Evolutionary conservation across 2,888 invertebrate genomes (phyloP), one percentile per base, ranked within the genome.

Genomic region (Mesodorylaimus sp.): DNA sequence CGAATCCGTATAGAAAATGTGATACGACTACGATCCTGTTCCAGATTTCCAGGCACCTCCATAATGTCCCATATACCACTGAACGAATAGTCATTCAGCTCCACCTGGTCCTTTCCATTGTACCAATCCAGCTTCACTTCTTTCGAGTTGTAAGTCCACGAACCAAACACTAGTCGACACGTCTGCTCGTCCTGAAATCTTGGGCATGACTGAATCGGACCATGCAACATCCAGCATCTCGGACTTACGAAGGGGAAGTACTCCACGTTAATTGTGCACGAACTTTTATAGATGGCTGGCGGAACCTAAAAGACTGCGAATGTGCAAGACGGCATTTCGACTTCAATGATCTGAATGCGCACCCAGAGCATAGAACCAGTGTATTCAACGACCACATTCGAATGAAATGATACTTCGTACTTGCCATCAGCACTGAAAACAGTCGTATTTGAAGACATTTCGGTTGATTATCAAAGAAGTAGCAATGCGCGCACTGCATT

Each of bases 141-240:
- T 68, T 89, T 88, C 19, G 88, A 88, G 64, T 89, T 89, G 69
- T 88, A 89, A 1, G 91, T 91, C 91, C 91, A 91, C 13, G 88
- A 88, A 45, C 97, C 95, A 64, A 97, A 99, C 71, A 95, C 99
- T 89, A 97, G 91, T 61, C 91, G 86, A 70, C 97, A 97, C 7
- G 83, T 84, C 75, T 97, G 97, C n/a, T n/a, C n/a, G n/a, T n/a
- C n/a, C n/a, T n/a, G n/a, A n/a, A n/a, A n/a, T n/a, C n/a, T n/a
- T n/a, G n/a, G n/a, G n/a, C n/a, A n/a, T n/a, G n/a, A n/a, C n/a
- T n/a, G n/a, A n/a, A n/a, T n/a, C n/a, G n/a, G n/a, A n/a, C n/a
- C n/a, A n/a, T n/a, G n/a, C n/a, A n/a, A n/a, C n/a, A n/a, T 32
- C 16, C 16, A 32, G 32, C 16, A 10, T 32, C 7, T 16, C 32